Evolutionary conservation across 2,113 vertebrate species (phyloP).

Genomic region (Tonatia bakeri): DNA sequence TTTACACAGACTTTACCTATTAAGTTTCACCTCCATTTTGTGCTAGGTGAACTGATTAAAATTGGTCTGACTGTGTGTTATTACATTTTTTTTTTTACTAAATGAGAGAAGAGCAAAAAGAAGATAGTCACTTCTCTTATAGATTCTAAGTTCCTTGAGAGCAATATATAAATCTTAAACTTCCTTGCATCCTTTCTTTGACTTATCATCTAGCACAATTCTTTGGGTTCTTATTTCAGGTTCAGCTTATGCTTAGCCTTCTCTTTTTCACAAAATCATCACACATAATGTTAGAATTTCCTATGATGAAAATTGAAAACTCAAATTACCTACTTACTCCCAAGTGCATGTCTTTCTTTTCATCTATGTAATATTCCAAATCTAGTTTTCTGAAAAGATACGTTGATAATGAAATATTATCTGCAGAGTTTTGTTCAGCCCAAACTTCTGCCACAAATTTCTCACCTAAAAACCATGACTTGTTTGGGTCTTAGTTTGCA

Average conservation of each 20-base stretch:
- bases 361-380: neutral
- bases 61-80: neutral
- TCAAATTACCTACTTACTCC: neutral
- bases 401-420: neutral
- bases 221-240: neutral
- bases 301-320: neutral
- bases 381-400: conserved; percentile 3
- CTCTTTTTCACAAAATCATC: neutral
- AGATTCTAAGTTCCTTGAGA: neutral
- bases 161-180: neutral
- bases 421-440: neutral
- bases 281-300: neutral
- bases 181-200: neutral
- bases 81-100: neutral
- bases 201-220: neutral
- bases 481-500: neutral
- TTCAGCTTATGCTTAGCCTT: neutral
- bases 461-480: neutral
- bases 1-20: neutral
- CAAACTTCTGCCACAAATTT: neutral
- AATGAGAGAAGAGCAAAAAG: neutral
- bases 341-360: neutral
- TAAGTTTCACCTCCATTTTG: neutral
- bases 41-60: neutral
- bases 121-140: neutral